Conservation (phyloP, 2,113 vertebrate genomes). For the Megaleporinus macrocephalus region DNA sequence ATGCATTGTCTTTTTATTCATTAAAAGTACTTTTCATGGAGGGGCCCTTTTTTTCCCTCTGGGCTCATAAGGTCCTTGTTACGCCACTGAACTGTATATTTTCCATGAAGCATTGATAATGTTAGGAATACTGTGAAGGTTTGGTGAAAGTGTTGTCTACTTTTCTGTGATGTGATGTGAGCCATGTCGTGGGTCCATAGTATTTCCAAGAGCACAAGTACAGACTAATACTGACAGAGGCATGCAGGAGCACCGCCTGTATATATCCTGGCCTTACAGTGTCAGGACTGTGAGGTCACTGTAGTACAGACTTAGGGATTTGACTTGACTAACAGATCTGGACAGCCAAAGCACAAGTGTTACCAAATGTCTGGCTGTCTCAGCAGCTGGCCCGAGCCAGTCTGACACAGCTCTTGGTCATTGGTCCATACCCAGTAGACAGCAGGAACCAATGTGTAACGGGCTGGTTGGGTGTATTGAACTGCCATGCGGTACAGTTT, state of each 20-base stretch:
- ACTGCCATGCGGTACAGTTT: constrained; percentile 2
- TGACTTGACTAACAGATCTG: constrained; percentile 41
- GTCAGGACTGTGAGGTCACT: constrained; percentile 26
- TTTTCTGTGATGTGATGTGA: background rate
- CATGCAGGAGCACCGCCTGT: constrained; percentile 21
- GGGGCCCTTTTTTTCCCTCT: too few species aligned
- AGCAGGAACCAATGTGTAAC: constrained; percentile 13
- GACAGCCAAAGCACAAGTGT: constrained; percentile 8
- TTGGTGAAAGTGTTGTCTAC: background rate
- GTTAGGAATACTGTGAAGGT: background rate
- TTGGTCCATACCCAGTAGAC: constrained; percentile 25
- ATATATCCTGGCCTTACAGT: background rate
- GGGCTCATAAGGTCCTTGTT: too few species aligned
- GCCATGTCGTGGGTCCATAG: background rate
- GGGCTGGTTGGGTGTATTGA: constrained; percentile 10
- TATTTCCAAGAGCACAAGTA: constrained; percentile 12
- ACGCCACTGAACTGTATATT: too few species aligned
- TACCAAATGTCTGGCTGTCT: constrained; percentile 46
- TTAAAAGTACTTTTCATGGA: too few species aligned
- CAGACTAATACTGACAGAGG: constrained; percentile 19
- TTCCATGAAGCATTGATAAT: too few species aligned
- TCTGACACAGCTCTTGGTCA: constrained; percentile 7
- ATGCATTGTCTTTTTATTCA: too few species aligned
- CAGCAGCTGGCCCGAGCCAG: constrained; percentile 27
- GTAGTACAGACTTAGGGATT: constrained; percentile 35